Conservation (phyloP, 2,888 invertebrate species). For the Podotricha telesiphe region DNA sequence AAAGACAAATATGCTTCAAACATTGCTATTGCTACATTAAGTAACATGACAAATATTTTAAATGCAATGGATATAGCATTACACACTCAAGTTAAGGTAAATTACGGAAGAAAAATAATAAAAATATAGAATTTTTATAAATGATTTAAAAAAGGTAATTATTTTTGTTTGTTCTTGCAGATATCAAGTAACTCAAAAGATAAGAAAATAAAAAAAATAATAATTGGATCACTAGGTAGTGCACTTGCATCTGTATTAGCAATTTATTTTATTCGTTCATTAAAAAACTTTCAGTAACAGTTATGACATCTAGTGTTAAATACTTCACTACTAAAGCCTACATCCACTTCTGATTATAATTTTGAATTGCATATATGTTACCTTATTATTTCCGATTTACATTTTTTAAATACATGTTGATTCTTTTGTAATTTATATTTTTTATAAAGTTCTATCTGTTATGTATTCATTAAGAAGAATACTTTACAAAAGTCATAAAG, state of each 20-base stretch:
- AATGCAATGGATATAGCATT: slow-evolving; percentile 72
- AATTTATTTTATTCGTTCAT: slow-evolving; percentile 64
- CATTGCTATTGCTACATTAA: slow-evolving; percentile 65
- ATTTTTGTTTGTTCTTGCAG: slow-evolving; percentile 37
- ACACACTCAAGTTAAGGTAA: slow-evolving; percentile 70
- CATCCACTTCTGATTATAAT: no score
- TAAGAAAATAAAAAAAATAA: slow-evolving; percentile 63
- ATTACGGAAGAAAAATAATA: slow-evolving; percentile 5
- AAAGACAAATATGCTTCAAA: slow-evolving; percentile 75
- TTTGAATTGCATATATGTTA: no score
- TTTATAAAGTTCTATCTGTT: no score
- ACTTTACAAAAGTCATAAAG: no score
- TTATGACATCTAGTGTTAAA: background rate
- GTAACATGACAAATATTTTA: slow-evolving; percentile 66
- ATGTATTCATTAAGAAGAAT: no score
- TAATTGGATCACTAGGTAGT: slow-evolving; percentile 70
- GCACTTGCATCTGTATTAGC: slow-evolving; percentile 62
- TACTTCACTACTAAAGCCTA: background rate
- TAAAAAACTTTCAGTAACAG: slow-evolving; percentile 41
- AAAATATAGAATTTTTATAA: slow-evolving; percentile 9
- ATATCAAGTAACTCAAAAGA: slow-evolving; percentile 48
- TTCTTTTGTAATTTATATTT: no score
- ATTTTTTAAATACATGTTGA: no score
- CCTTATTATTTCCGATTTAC: no score
- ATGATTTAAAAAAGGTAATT: slow-evolving; percentile 27